Evolutionary conservation across 2,113 vertebrate genomes (phyloP).

Genomic region (Aythya baeri): DNA sequence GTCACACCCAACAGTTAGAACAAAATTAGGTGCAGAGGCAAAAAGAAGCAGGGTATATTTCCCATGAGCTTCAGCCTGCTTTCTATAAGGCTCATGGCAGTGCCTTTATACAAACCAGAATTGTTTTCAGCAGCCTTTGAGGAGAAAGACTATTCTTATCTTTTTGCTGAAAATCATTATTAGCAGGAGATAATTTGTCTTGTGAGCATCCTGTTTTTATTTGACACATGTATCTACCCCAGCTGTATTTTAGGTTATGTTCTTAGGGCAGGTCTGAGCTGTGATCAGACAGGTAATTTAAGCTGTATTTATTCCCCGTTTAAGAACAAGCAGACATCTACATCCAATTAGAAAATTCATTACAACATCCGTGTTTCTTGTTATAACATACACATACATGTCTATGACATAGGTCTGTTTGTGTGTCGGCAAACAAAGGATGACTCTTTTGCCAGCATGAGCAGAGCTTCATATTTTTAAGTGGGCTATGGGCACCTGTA

Average conservation of each 20-base stretch:
- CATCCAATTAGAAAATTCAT: neutral
- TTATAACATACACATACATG: neutral
- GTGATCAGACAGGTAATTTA: neutral
- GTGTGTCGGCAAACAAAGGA: neutral
- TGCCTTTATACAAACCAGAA: neutral
- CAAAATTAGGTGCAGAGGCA: neutral
- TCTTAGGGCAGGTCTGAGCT: neutral
- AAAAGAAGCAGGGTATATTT: neutral
- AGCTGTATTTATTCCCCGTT: neutral
- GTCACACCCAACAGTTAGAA: neutral
- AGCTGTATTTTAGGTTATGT: neutral
- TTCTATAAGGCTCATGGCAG: neutral
- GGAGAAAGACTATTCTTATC: neutral
- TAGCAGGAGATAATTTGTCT: neutral
- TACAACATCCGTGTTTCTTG: neutral
- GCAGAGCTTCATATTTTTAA: neutral
- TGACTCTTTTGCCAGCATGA: neutral
- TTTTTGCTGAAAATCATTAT: neutral
- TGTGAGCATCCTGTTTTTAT: neutral
- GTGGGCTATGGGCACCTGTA: neutral
- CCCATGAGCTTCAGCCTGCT: neutral
- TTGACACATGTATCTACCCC: neutral
- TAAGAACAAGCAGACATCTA: neutral
- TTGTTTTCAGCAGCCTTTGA: constrained; percentile 13
- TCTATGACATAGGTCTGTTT: neutral